Base-by-base conservation (phyloP, 2,113 vertebrate species). In the Cheilinus undulatus region DNA sequence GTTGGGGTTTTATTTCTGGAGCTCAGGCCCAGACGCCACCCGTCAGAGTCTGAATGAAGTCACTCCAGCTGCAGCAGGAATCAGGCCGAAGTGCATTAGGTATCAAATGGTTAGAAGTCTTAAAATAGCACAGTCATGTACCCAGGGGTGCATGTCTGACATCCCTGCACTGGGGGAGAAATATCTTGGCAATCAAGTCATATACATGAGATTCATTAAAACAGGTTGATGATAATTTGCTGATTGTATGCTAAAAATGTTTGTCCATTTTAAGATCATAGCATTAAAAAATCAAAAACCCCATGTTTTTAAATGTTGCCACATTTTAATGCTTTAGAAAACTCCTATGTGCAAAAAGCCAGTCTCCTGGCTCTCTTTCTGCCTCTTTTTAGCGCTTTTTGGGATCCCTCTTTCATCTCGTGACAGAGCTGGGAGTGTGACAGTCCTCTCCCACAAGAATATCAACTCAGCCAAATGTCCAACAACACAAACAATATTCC, bases 1-100 rank as follows among this genome's bases (percentile, higher is more conserved):
- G 60, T 52, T 63, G 68, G 30, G 52, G 32, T 48, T 50, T 78
- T 89, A 89, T 91, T 90, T 87, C 78, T 82, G 61, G 80, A 74
- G 52, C 34, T 68, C 34, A 15, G 45, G 71, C 69, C 26, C 52
- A 73, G 78, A 76, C 70, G 45, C 60, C 60, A 64, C 62, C 78
- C 58, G 49, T 66, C 38, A 53, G 42, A 65, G 57, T 65, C 52
- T 82, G 72, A 78, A 79, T 83, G 74, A 83, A 64, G 80, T 86
- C 81, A 83, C 68, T 80, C 69, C 78, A 84, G 79, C 75, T 73
- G 83, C 54, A 50, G 58, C 53, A 34, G 71, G 80, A 87, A 83
- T 77, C 34, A 76, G 67, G 78, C 52, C 71, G 71, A 68, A 80
- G 74, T 68, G 60, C 67, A 74, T 68, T 60, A 56, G 78, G 79